Base-by-base conservation (phyloP, 2,113 vertebrate genomes). In the Caloenas nicobarica region DNA sequence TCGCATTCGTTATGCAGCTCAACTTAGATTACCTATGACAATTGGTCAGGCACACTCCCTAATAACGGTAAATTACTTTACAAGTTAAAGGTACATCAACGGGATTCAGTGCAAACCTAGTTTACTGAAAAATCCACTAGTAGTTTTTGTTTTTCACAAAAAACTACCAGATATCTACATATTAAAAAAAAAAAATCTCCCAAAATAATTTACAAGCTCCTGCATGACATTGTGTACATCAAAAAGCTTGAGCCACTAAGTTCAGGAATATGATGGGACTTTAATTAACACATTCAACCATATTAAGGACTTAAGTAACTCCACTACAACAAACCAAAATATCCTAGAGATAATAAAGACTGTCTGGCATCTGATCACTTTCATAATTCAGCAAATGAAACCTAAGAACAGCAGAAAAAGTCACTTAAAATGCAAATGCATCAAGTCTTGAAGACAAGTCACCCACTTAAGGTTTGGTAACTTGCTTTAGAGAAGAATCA, bases 401-500 rank as follows among this genome's bases (percentile, higher is more conserved):
- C 77, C 54, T 84, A 38, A 93, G 85, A 93, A 83, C 16, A 87
- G 68, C 16, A 71, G 68, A 87, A 86, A 34, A 84, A 78, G 46
- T 70, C 58, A 82, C 61, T 90, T 86, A 60, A 46, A 84, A 92
- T 50, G 40, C 64, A 88, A 93, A 95, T 42, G 26, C 34, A 70
- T 92, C 40, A 66, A 94, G 53, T 22, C n/a, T 65, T 95, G 77
- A 89, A 93, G 92, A 92, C 51, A 92, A 95, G 92, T 87, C 58
- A 69, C 84, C 96, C 66, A 54, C 44, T 83, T 92, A 78, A 79
- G 62, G 24, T 72, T 66, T 88, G 68, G 85, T 60, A 95, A 91
- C 60, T 90, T 74, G 21, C 81, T 95, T 93, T 76, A 62, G 54
- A 95, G 91, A 94, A 96, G 79, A 78, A 96, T 87, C 25, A 96